Base-by-base conservation (phyloP, 2,797 vertebrate species). In the Parambassis ranga region DNA sequence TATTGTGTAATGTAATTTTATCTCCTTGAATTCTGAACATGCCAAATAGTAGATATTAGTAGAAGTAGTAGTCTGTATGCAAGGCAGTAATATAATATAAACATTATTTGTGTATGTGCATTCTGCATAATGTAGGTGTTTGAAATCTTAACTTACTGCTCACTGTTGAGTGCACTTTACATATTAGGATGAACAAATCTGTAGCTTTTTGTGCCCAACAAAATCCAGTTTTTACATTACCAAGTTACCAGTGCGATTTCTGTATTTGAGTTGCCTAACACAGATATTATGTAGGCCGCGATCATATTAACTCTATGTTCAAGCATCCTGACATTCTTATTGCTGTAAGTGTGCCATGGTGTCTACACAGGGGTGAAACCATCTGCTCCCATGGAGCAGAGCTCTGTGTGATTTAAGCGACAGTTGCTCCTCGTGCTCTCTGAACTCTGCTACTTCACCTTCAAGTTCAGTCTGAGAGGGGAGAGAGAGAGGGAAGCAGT, bases 381-480 rank as follows among this genome's bases (percentile, higher is more conserved):
- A 64, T 7, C 18, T 61, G 77, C 67, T 81, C 79, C 80, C 69
- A 65, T 67, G 77, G 75, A 77, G 77, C 75, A 49, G 36, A 52
- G 61, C 77, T 66, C 42, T 32, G 49, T 65, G 69, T 27, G 70
- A 74, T 56, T 66, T 49, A 63, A 60, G 35, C 58, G n/a, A 27
- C 55, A 19, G 49, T 63, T 58, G 63, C 62, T 78, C 74, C 63
- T 70, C 60, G 65, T 74, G 75, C 83, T 89, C 75, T 90, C 81
- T 89, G 86, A 90, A 89, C 84, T 90, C 63, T 42, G 79, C 52
- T 49, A 66, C 62, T 77, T 81, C 85, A 90, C 89, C 88, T 90
- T 88, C 83, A 83, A 82, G 78, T 83, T 49, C 62, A 75, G 71
- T 67, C 57, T 58, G 16, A 64, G 63, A 74, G 37, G 38, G 72